Evolutionary conservation across 2,888 invertebrate species (phyloP).

Genomic region (Aethes cnicana): DNA sequence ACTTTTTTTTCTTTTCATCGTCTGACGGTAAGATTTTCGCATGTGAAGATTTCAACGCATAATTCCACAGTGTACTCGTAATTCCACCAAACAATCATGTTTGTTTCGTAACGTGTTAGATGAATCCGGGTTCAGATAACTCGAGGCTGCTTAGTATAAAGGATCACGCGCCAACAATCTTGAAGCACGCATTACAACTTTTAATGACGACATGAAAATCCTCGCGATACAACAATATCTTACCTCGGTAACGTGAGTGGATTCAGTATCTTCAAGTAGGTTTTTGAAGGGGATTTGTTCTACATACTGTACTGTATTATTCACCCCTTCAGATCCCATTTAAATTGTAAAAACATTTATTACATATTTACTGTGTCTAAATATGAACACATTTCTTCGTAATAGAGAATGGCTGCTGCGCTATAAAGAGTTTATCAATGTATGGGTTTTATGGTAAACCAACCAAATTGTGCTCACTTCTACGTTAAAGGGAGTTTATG

Average conservation of each 20-base stretch:
- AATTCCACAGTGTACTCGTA: too few relatives aligned
- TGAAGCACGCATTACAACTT: slow-evolving; percentile 15
- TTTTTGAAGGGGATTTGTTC: neutral
- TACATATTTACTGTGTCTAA: too few relatives aligned
- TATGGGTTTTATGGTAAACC: too few relatives aligned
- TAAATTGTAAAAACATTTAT: too few relatives aligned
- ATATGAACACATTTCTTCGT: too few relatives aligned
- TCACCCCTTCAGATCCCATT: too few relatives aligned
- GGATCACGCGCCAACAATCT: slow-evolving; percentile 10
- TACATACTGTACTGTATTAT: too few relatives aligned
- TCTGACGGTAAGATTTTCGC: neutral
- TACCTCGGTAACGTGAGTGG: neutral
- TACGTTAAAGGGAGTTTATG: too few relatives aligned
- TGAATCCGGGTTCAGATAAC: slow-evolving; percentile 7
- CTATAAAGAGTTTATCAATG: too few relatives aligned
- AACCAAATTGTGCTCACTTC: too few relatives aligned
- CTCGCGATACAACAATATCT: slow-evolving; percentile 9
- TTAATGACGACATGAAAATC: slow-evolving; percentile 17
- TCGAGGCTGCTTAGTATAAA: neutral
- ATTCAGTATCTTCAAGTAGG: neutral
- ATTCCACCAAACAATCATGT: neutral
- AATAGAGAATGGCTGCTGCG: too few relatives aligned
- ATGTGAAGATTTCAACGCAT: neutral
- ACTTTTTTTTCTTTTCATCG: slow-evolving; percentile 30
- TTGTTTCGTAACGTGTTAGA: neutral